These are phyloP conservation scores for Eubasilissa regina DNA, from an alignment of 1,140 invertebrate species.

Conservation along the genomic window DNA sequence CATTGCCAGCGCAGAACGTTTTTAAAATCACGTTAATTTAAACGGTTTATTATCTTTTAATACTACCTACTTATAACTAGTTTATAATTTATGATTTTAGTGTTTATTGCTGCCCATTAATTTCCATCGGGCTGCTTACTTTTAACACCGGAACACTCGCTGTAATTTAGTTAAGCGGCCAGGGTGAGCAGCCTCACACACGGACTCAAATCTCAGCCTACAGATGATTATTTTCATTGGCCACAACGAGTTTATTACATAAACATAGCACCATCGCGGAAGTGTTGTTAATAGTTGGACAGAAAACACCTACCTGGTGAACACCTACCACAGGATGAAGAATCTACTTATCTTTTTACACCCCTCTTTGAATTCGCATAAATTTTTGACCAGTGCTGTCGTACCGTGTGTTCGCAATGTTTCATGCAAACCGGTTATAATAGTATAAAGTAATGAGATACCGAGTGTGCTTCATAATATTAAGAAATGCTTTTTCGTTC, in stretches of 20 bases:
- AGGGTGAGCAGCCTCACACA: background rate
- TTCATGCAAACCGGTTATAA: too few relatives aligned
- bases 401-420: too few relatives aligned
- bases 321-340: too few relatives aligned
- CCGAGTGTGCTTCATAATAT: too few relatives aligned
- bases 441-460: too few relatives aligned
- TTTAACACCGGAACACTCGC: constrained; percentile 32
- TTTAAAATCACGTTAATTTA: background rate
- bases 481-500: too few relatives aligned
- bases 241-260: constrained; percentile 46
- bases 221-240: constrained; percentile 54
- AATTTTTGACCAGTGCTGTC: too few relatives aligned
- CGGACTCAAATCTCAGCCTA: constrained; percentile 30
- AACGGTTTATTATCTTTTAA: constrained; percentile 37
- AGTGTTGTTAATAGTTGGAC: constrained; percentile 39
- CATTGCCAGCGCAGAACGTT: too few relatives aligned
- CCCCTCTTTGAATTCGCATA: too few relatives aligned
- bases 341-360: too few relatives aligned
- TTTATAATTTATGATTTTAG: constrained; percentile 9
- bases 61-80: constrained; percentile 25
- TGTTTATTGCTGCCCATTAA: constrained; percentile 34
- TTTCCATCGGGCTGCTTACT: constrained; percentile 35
- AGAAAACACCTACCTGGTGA: too few relatives aligned
- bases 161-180: constrained; percentile 26
- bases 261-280: constrained; percentile 43